These are phyloP conservation scores for Meta bourneti DNA, from an alignment of 2,888 invertebrate species.

Conservation along the genomic window DNA sequence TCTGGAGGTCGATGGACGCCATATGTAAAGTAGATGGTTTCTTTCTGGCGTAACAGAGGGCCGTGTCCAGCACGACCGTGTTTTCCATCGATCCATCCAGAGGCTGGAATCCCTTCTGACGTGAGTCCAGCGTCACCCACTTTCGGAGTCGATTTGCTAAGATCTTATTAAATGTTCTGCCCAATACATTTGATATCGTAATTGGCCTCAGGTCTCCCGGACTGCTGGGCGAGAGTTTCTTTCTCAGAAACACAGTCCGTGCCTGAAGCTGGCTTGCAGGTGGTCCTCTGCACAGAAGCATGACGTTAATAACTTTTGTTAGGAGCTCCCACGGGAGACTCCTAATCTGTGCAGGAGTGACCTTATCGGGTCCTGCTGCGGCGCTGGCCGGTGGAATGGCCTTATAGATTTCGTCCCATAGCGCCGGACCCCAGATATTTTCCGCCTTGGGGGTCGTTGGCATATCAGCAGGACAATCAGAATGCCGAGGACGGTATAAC, in stretches of 20 bases:
- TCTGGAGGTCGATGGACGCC: conserved; percentile 4
- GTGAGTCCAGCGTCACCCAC: background rate
- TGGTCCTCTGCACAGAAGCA: background rate
- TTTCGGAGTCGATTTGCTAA: background rate
- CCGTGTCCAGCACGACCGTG: background rate
- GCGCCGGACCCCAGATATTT: no score
- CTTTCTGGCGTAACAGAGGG: background rate
- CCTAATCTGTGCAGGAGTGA: no score
- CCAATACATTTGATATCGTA: background rate
- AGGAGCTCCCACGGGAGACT: no score
- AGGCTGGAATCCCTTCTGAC: background rate
- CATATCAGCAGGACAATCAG: no score
- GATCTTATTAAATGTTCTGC: background rate
- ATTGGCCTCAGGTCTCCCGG: background rate
- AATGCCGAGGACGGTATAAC: no score
- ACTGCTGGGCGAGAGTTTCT: background rate
- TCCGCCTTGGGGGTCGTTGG: no score
- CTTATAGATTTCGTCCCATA: no score
- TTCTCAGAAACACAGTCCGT: background rate
- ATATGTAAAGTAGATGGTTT: background rate
- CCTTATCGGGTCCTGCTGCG: no score
- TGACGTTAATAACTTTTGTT: no score
- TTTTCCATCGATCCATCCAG: background rate
- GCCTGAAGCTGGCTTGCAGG: background rate
- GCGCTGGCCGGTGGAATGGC: no score